Evolutionary conservation across 2,113 vertebrate genomes (phyloP), one percentile per base, ranked within the genome.

Genomic region (Oreochromis tanganicae): DNA sequence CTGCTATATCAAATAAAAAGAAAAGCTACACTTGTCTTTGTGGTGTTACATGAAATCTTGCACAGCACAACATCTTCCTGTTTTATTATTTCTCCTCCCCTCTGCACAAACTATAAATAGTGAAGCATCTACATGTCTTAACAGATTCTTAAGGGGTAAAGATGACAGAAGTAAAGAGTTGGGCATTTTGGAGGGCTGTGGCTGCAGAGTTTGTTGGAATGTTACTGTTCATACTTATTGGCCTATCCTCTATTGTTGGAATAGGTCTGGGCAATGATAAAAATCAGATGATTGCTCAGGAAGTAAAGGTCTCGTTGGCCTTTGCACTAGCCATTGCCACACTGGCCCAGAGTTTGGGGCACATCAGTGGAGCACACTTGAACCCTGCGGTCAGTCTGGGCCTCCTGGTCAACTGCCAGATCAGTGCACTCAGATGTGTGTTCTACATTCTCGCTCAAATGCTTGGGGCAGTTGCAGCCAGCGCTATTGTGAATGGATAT

Each of bases 281-380:
- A 71, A 21, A 1, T 46, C 68, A 73, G 68, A 17, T 9, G 1
- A 10, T 57, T 7, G 43, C 16, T 27, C 97, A 97, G 94, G 98
- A 98, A 4, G 96, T 98, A 79, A 98, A 98, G 93, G 97, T 98
- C 63, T 97, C 97, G 0, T 94, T 98, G 95, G 96, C 97, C 38
- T 99, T 98, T 5, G 98, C 97, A 4, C 63, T 98, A 93, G 95
- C 97, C 91, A 97, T 98, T 0, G 98, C 97, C 81, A 98, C 98
- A 0, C 94, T 98, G 93, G 97, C 97, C 0, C 97, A 98, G 84
- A 97, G 96, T 1, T 94, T 98, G 88, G 98, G 97, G 27, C 97
- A 98, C 94, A 96, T 98, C 94, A 98, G 98, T 0, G 97, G 97
- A 0, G 97, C 97, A 0, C 97, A 98, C 94, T 95, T 98, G 90